These are phyloP conservation scores for Psilopogon haemacephalus DNA, from an alignment of 2,113 vertebrate genomes.

Conservation along the genomic window DNA sequence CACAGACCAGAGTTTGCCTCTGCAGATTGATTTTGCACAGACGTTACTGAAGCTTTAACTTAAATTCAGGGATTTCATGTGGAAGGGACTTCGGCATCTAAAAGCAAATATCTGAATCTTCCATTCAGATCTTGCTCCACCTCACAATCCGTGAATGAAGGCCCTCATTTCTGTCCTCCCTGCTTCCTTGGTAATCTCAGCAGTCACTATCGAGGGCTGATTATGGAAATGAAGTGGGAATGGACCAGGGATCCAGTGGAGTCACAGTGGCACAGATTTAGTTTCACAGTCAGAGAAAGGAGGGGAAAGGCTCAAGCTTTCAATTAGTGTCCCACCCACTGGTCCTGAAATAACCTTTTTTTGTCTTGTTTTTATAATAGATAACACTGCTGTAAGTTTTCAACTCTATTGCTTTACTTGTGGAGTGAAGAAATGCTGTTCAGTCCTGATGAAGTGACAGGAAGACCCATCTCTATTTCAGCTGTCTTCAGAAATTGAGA, in stretches of 20 bases:
- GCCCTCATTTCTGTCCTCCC: neutral
- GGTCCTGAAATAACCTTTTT: neutral
- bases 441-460: neutral
- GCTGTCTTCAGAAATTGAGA: neutral
- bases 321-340: neutral
- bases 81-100: neutral
- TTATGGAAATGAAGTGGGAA: neutral
- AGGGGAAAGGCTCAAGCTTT: neutral
- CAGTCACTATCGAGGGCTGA: accelerated
- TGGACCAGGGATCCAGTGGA: neutral
- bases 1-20: neutral
- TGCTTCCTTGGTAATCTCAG: neutral
- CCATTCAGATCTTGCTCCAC: neutral
- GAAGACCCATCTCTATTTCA: neutral
- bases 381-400: neutral
- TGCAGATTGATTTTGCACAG: neutral
- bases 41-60: neutral
- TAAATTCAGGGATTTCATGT: neutral
- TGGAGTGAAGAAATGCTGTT: neutral
- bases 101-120: neutral
- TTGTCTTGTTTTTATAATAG: neutral
- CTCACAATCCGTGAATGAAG: neutral
- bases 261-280: neutral
- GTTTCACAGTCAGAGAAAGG: neutral
- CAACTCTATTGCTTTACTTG: neutral